Evolutionary conservation across 2,888 invertebrate species (phyloP).

Genomic region (Nebria salina): DNA sequence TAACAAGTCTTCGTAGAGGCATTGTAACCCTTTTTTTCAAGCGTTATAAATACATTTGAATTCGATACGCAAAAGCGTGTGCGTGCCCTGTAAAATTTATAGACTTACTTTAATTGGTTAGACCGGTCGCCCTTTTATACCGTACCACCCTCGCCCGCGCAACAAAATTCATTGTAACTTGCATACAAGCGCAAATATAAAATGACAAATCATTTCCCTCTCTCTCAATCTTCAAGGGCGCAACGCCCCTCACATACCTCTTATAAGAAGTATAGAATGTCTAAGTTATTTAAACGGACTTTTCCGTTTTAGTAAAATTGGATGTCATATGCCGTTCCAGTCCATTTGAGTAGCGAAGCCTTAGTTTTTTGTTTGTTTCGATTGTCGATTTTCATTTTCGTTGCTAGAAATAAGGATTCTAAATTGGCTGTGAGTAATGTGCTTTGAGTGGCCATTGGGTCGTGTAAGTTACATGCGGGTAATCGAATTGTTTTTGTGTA

Average conservation of each 20-base stretch:
- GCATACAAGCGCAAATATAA: conserved; percentile 61
- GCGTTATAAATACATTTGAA: conserved; percentile 34
- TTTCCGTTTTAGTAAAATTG: conserved; percentile 27
- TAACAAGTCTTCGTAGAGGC: neutral
- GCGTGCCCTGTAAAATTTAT: conserved; percentile 40
- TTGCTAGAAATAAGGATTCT: neutral
- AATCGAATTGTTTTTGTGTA: conserved; percentile 39
- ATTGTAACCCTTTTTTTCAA: conserved; percentile 33
- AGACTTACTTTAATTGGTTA: conserved; percentile 44
- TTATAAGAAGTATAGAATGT: conserved; percentile 58
- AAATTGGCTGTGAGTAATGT: conserved; percentile 36
- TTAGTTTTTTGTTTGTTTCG: conserved; percentile 13
- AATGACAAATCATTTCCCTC: conserved; percentile 61
- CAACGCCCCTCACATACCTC: conserved; percentile 12
- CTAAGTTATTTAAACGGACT: conserved; percentile 62
- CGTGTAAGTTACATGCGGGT: conserved; percentile 31
- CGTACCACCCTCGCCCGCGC: conserved; percentile 3
- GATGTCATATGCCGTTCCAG: conserved; percentile 24
- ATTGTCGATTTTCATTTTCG: neutral
- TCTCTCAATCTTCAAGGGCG: conserved; percentile 51
- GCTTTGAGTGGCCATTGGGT: conserved; percentile 15
- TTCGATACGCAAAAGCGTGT: conserved; percentile 34
- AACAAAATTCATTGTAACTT: conserved; percentile 51
- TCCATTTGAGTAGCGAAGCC: conserved; percentile 18
- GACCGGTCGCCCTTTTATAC: conserved; percentile 8